Evolutionary conservation across 2,888 invertebrate species (phyloP), one percentile per base, ranked within the genome.

Genomic region (Tortrix viridana): DNA sequence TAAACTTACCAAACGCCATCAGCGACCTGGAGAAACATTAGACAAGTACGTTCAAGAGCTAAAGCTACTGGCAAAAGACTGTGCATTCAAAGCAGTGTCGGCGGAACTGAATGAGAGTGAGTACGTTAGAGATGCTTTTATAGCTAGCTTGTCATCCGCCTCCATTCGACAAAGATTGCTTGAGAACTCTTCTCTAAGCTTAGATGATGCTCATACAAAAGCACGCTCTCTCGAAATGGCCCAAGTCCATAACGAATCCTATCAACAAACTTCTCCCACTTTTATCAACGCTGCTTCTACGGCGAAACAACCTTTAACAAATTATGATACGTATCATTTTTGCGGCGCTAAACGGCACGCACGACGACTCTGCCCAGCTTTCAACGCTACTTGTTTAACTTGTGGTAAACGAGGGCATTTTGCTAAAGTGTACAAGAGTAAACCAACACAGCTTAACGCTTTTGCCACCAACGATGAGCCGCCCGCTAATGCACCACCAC

Each of bases 31-130:
- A n/a, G n/a, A n/a, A n/a, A n/a, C 6, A 6, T 19, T 37, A 1
- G 37, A 50, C 9, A 37, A 50, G 19, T 50, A 50, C 6, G 37
- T 50, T 3, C 50, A 50, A 37, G 37, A 50, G 19, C 19, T 50
- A 5, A 20, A 50, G 26, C 18, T 44, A 19, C 19, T 54, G 14
- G 54, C 54, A 23, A 54, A 54, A 43, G 23, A 54, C 23, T 44
- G 26, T 12, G 43, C 54, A 18, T 54, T 54, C 18, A 54, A 54
- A 26, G 9, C 23, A 2, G 54, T 54, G 26, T 26, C 54, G 0
- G 26, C 44, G 2, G 44, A 54, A 18, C 5, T 5, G 5, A 14
- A 54, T 12, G 26, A 44, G 6, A 54, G 44, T 6, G 54, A 54
- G 16, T 22, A 47, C 22, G n/a, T 47, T 4, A 20, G 22, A 22